A percentile compares a stretch with the other conserved stretches of the same genome.
phyloP scores from a whole-genome alignment of 2,797 vertebrate species.

The Lutjanus argentimaculatus region DNA sequence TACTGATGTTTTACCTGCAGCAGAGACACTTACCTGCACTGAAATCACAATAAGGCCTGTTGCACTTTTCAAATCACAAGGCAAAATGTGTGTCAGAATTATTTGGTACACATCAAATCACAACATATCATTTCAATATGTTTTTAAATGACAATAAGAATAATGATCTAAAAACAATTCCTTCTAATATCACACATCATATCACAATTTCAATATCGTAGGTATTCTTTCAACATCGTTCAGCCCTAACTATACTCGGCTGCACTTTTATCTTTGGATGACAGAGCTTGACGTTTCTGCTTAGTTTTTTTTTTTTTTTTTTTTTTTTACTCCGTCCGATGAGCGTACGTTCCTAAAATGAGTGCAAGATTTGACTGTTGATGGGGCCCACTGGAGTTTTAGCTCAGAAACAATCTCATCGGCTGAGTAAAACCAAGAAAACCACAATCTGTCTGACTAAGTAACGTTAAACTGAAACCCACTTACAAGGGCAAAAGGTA shows the following conservation, averaged over 20 bases:
- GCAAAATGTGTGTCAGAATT: too few relatives aligned
- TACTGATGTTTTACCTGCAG: constrained; percentile 42
- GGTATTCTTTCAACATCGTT: too few relatives aligned
- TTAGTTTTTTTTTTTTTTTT: too few relatives aligned
- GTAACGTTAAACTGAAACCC: constrained; percentile 58
- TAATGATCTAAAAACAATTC: too few relatives aligned
- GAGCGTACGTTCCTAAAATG: constrained; percentile 23
- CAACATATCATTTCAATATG: too few relatives aligned
- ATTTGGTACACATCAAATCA: too few relatives aligned
- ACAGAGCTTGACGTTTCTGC: neutral
- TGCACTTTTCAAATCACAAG: too few relatives aligned
- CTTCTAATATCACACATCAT: too few relatives aligned
- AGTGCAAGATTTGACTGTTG: constrained; percentile 39
- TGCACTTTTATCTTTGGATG: neutral
- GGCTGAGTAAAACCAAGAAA: constrained; percentile 68
- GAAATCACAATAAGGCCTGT: too few relatives aligned
- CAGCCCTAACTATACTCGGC: neutral
- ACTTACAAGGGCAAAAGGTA: constrained; percentile 60
- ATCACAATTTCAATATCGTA: too few relatives aligned
- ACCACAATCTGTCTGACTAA: constrained; percentile 45
- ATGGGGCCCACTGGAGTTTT: neutral
- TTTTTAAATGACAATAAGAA: too few relatives aligned
- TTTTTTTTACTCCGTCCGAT: neutral
- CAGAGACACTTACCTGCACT: constrained; percentile 30
- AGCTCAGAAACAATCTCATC: constrained; percentile 38